Evolutionary conservation across 2,797 vertebrate genomes (phyloP).

Genomic region (Rachycentron canadum): DNA sequence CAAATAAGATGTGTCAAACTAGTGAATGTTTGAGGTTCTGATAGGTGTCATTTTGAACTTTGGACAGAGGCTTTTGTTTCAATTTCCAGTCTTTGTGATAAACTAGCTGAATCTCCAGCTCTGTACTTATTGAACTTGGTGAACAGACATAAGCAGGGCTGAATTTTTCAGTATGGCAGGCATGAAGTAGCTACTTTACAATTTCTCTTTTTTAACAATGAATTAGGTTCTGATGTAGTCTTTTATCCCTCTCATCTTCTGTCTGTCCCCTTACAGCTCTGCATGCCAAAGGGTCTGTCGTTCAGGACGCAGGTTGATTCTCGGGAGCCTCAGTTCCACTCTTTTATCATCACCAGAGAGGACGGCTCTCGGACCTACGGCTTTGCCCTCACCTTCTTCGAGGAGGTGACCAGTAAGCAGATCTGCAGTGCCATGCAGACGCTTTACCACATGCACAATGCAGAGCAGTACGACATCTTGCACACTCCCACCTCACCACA

Average conservation of each 20-base stretch:
- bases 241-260: constrained; percentile 7
- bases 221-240: not conserved
- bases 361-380: constrained; percentile 98
- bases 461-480: constrained; percentile 95
- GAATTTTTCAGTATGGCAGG: not conserved
- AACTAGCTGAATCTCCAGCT: not conserved
- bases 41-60: not conserved
- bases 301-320: constrained; percentile 93
- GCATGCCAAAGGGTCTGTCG: constrained; percentile 83
- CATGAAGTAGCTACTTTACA: not conserved
- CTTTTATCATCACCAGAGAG: constrained; percentile 98
- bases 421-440: constrained; percentile 99
- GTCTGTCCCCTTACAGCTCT: constrained; percentile 72
- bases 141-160: not conserved
- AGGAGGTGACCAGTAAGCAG: constrained; percentile 99
- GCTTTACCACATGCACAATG: constrained; percentile 99
- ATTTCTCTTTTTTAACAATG: not conserved
- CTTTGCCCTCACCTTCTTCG: constrained; percentile 97
- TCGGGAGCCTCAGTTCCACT: constrained; percentile 95
- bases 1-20: not conserved
- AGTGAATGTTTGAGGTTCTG: not conserved
- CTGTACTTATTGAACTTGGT: too few relatives aligned
- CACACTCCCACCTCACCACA: constrained; percentile 85
- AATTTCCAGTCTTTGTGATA: not conserved
- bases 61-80: too few relatives aligned